Evolutionary conservation across 2,113 vertebrate species (phyloP).

Genomic region (Rhynchopsitta pachyrhyncha): DNA sequence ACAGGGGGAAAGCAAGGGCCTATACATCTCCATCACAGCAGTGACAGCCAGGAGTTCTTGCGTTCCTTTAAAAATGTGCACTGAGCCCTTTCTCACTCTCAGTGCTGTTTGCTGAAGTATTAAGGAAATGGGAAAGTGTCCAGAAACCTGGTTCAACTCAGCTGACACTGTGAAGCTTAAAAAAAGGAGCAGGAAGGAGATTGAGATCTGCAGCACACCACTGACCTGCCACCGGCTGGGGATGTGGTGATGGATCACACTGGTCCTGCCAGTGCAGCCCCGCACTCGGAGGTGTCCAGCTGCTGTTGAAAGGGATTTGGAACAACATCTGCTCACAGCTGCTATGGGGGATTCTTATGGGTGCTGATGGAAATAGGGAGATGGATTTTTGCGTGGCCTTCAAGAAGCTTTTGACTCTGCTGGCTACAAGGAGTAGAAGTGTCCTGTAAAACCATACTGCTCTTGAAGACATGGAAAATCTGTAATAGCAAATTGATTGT

Average conservation of each 20-base stretch:
- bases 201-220: neutral
- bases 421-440: neutral
- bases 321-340: neutral
- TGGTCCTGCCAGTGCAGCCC: neutral
- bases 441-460: neutral
- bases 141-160: constrained; percentile 45
- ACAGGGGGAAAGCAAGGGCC: neutral
- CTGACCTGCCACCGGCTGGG: neutral
- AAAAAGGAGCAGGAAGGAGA: constrained; percentile 6
- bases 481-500: neutral
- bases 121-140: constrained; percentile 32
- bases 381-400: neutral
- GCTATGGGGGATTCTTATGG: neutral
- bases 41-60: neutral
- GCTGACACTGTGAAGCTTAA: neutral
- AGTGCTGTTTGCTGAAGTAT: neutral
- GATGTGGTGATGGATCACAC: accelerated
- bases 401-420: neutral
- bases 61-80: neutral
- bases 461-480: neutral
- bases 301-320: neutral
- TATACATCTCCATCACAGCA: neutral
- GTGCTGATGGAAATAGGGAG: neutral
- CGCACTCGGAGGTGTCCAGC: neutral
- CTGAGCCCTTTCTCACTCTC: neutral